Evolutionary conservation across 2,797 vertebrate genomes (phyloP).

Genomic region (Megaceryle alcyon): DNA sequence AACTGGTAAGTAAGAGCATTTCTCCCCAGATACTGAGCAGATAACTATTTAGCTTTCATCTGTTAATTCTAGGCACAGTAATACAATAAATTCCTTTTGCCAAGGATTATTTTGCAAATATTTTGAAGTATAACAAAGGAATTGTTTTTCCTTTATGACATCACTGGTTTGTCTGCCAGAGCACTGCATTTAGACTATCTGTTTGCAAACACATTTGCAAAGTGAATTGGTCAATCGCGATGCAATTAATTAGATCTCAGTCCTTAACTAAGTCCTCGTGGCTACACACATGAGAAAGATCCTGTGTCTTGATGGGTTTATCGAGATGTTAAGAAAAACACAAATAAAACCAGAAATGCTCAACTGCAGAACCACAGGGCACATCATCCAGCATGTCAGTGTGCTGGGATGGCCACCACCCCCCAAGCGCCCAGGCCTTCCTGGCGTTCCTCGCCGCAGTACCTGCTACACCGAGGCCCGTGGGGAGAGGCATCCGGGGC

Average conservation of each 20-base stretch:
- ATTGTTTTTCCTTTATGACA: background rate
- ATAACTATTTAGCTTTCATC: background rate
- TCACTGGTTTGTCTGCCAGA: background rate
- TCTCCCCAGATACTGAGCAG: background rate
- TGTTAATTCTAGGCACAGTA: background rate
- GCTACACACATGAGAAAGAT: background rate
- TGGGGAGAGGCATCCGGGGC: conserved; percentile 83
- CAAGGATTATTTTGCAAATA: background rate
- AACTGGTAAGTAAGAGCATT: background rate
- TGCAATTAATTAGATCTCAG: background rate
- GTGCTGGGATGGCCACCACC: accelerated
- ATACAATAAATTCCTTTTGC: background rate
- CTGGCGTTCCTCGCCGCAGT: accelerated
- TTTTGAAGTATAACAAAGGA: background rate
- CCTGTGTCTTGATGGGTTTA: accelerated
- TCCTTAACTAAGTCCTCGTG: background rate
- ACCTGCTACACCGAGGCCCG: conserved; percentile 83
- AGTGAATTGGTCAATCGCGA: background rate
- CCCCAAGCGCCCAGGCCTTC: accelerated
- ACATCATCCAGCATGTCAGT: accelerated
- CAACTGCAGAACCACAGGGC: background rate
- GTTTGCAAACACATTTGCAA: background rate
- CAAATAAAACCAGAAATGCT: accelerated
- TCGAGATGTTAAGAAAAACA: background rate
- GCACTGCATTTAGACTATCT: accelerated